A percentile compares a stretch with the other conserved stretches of the same genome.
These are phyloP conservation scores for Helicoverpa zea DNA, from an alignment of 1,140 invertebrate genomes.

Conservation along the genomic window DNA sequence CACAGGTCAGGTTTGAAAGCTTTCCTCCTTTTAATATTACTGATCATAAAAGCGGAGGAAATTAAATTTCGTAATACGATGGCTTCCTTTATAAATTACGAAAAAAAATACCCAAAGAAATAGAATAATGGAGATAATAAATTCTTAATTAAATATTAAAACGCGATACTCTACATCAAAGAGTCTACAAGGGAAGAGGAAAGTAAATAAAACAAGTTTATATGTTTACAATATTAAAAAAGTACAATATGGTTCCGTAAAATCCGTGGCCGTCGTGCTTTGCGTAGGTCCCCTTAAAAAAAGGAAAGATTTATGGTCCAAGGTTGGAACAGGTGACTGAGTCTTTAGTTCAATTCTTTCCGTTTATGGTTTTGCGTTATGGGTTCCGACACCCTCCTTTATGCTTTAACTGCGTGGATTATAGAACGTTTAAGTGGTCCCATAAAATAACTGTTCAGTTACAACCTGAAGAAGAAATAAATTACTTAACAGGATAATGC, in stretches of 20 bases:
- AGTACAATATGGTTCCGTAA: constrained; percentile 42
- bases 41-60: constrained; percentile 32
- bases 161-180: constrained; percentile 45
- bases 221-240: constrained; percentile 45
- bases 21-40: constrained; percentile 39
- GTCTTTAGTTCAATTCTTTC: constrained; percentile 71
- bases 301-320: constrained; percentile 71
- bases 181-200: constrained; percentile 3
- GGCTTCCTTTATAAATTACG: constrained; percentile 40
- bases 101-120: constrained; percentile 41
- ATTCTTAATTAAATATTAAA: constrained; percentile 46
- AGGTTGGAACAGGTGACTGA: constrained; percentile 66
- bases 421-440: constrained; percentile 80
- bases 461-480: constrained; percentile 84
- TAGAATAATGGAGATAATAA: constrained; percentile 44
- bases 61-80: constrained; percentile 42
- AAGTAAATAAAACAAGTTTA: constrained; percentile 44
- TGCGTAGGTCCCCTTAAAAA: constrained; percentile 52
- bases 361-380: constrained; percentile 76
- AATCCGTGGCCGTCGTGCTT: constrained; percentile 29
- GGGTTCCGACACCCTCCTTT: constrained; percentile 75
- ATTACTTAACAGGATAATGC: constrained; percentile 85
- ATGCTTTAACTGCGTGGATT: constrained; percentile 78
- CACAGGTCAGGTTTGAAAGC: constrained; percentile 56
- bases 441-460: constrained; percentile 81